Conservation (phyloP, 2,888 invertebrate genomes). For the Timema cristinae region DNA sequence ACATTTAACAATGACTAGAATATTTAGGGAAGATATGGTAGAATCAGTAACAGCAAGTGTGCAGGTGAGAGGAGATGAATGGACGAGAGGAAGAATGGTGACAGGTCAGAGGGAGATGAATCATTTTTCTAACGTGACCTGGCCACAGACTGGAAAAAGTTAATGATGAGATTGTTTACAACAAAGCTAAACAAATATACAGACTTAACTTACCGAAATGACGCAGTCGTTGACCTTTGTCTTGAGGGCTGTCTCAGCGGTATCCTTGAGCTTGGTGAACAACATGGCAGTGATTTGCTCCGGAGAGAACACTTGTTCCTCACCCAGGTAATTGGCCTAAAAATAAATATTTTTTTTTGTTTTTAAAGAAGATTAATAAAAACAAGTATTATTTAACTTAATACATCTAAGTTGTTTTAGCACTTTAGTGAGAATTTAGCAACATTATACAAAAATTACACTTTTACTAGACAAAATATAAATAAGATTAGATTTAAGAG, state of each 20-base stretch:
- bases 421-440: too few species aligned
- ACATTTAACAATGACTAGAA: too few species aligned
- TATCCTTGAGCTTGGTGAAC: slow-evolving; percentile 93
- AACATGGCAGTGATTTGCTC: slow-evolving; percentile 97
- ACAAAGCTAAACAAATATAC: neutral
- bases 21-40: neutral
- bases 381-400: too few species aligned
- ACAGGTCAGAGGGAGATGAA: neutral
- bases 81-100: too few species aligned
- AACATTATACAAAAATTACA: too few species aligned
- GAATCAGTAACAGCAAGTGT: neutral
- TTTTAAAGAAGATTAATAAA: too few species aligned
- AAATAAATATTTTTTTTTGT: slow-evolving; percentile 26
- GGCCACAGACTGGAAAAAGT: too few species aligned
- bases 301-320: slow-evolving; percentile 79
- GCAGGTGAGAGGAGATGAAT: too few species aligned
- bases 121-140: too few species aligned
- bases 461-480: too few species aligned
- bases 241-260: slow-evolving; percentile 78
- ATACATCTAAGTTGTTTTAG: too few species aligned
- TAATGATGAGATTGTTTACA: neutral
- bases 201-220: slow-evolving; percentile 62
- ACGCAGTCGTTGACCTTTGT: slow-evolving; percentile 93
- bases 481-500: too few species aligned
- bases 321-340: slow-evolving; percentile 78